These are phyloP conservation scores for Deladenus siricidicola DNA, from an alignment of 2,888 invertebrate genomes.

Conservation along the genomic window DNA sequence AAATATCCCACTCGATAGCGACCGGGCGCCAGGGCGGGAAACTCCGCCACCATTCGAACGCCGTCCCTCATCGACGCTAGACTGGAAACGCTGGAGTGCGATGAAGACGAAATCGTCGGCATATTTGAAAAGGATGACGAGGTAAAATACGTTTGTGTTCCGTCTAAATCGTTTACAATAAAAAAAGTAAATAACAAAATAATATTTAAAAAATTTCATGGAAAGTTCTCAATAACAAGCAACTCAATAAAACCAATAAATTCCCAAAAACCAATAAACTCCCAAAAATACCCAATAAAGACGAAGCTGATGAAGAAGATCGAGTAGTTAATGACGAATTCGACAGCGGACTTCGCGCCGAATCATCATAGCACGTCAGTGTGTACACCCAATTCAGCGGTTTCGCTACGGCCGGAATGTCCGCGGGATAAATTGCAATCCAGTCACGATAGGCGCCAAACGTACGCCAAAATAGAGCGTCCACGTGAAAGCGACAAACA, in stretches of 20 bases:
- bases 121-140: too few relatives aligned
- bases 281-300: too few relatives aligned
- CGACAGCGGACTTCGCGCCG: background rate
- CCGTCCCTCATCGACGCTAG: too few relatives aligned
- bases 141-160: background rate
- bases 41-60: conserved; percentile 33
- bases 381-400: conserved; percentile 18
- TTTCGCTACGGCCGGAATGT: background rate
- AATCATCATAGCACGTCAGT: conserved; percentile 17
- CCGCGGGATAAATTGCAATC: conserved; percentile 23
- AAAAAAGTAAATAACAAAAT: background rate
- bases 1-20: conserved; percentile 30
- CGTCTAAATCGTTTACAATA: conserved; percentile 7
- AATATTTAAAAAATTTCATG: too few relatives aligned
- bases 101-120: too few relatives aligned
- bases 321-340: background rate
- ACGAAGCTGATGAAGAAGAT: background rate
- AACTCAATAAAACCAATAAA: too few relatives aligned
- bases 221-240: too few relatives aligned
- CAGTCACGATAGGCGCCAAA: conserved; percentile 42
- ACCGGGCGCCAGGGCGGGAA: conserved; percentile 33
- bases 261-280: too few relatives aligned
- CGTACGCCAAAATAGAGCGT: conserved; percentile 29
- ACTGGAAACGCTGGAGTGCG: too few relatives aligned
- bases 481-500: conserved; percentile 32